Evolutionary conservation across 2,888 invertebrate genomes (phyloP).

Genomic region (Mythimna pallens): DNA sequence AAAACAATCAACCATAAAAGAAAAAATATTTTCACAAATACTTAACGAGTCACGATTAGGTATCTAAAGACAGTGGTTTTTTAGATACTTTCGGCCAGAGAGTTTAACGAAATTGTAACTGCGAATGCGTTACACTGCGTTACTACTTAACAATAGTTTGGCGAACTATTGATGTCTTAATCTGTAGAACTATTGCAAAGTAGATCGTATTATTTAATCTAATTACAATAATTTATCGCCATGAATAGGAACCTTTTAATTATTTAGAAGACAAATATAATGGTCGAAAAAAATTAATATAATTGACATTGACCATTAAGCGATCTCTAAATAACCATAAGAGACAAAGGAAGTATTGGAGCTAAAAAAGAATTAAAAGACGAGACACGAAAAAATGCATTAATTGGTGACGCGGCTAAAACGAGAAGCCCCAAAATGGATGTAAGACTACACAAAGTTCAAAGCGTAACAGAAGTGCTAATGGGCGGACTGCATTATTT

Average conservation of each 20-base stretch:
- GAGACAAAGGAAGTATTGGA: slow-evolving; percentile 70
- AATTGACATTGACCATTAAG: slow-evolving; percentile 41
- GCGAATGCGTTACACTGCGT: slow-evolving; percentile 27
- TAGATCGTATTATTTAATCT: background rate
- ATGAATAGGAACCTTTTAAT: background rate
- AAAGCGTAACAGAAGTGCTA: slow-evolving; percentile 81
- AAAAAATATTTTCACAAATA: slow-evolving; percentile 56
- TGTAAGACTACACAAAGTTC: slow-evolving; percentile 79
- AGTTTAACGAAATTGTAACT: slow-evolving; percentile 56
- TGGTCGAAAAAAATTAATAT: background rate
- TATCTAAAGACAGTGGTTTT: slow-evolving; percentile 33
- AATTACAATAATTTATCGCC: background rate
- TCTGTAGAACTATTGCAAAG: background rate
- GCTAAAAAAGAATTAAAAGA: slow-evolving; percentile 64
- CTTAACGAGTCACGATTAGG: slow-evolving; percentile 49
- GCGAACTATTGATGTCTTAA: slow-evolving; percentile 14
- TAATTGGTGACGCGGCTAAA: slow-evolving; percentile 84
- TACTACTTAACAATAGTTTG: slow-evolving; percentile 24
- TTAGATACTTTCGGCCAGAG: slow-evolving; percentile 36
- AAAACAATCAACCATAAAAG: slow-evolving; percentile 48
- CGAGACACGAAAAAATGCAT: slow-evolving; percentile 79
- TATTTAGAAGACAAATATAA: slow-evolving; percentile 2
- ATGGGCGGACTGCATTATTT: slow-evolving; percentile 78
- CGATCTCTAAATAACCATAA: slow-evolving; percentile 35
- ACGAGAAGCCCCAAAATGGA: slow-evolving; percentile 76